Base-by-base conservation (phyloP, 1,140 invertebrate species). In the Pachypeltis micranthus region DNA sequence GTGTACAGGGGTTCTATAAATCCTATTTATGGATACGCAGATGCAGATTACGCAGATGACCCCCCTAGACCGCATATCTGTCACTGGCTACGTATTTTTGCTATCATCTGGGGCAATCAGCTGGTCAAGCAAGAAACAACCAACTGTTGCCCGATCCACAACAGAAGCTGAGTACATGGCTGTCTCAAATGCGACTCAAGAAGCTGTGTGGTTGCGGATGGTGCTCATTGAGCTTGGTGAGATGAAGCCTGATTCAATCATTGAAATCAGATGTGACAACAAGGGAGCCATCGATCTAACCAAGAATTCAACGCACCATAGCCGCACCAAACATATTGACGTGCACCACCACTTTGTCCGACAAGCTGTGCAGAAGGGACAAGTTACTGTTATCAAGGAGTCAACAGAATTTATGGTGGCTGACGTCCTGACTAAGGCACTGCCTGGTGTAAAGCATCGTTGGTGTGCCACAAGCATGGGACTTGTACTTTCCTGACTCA, bases 21-120 rank as follows among this genome's bases (percentile, higher is more conserved):
- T 24, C 3, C 21, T 10, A 21, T 60, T 3, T 51, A 71, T 19
- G 71, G 69, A 24, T 76, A 69, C 69, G 67, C 69, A 21, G 76
- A 77, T 66, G 69, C 76, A 0, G 66, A 68, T 44, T 75, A 70
- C 69, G 73, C 69, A 31, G 70, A 58, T 24, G 59, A 74, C 64
- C 26, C 57, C n/a, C 59, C 65, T 68, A 39, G 69, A 72, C 39
- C 63, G 72, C 44, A 70, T 69, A 67, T 73, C 70, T 12, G 69
- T 62, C 24, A 65, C 65, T 31, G 70, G 72, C 10, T 70, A 66
- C 64, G 61, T 68, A 2, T 65, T 70, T 55, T 29, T 61, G 12
- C 25, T 72, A 1, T 51, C 29, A 59, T 64, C 61, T 44, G 67
- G 66, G 29, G 55, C 69, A 27, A 57, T 72, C 23, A 63, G 63